These are phyloP conservation scores for Benthosema pterotum DNA, from an alignment of 2,797 vertebrate genomes.

Conservation along the genomic window DNA sequence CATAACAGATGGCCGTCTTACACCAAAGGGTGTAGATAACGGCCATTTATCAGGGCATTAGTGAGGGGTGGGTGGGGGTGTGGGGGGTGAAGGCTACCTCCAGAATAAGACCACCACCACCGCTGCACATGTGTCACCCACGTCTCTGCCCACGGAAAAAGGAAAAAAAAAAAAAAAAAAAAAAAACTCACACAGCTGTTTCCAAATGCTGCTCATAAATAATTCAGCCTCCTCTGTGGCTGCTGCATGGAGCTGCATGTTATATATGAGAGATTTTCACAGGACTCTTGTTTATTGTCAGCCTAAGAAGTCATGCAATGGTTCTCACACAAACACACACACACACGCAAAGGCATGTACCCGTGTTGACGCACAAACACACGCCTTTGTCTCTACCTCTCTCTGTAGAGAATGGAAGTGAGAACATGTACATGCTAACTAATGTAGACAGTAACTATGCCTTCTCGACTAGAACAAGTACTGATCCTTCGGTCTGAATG, in stretches of 20 bases:
- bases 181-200: constrained; percentile 52
- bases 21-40: constrained; percentile 78
- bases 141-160: constrained; percentile 55
- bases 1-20: constrained; percentile 79
- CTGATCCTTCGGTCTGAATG: no score
- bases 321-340: neutral
- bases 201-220: constrained; percentile 77
- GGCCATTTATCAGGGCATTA: constrained; percentile 82
- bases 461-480: no score
- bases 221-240: constrained; percentile 65
- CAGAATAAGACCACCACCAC: constrained; percentile 77
- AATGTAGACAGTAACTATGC: no score
- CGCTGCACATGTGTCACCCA: constrained; percentile 69
- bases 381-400: neutral
- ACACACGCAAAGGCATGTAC: no score
- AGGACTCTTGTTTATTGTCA: constrained; percentile 36
- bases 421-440: no score
- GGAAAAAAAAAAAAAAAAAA: no score
- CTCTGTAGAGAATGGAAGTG: no score
- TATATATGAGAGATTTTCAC: constrained; percentile 48
- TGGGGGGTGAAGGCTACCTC: constrained; percentile 46
- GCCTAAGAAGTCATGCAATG: constrained; percentile 41
- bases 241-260: constrained; percentile 35
- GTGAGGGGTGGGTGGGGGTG: no score
- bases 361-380: no score